Base-by-base conservation (phyloP, 2,888 invertebrate genomes). In the Agrilus mali region DNA sequence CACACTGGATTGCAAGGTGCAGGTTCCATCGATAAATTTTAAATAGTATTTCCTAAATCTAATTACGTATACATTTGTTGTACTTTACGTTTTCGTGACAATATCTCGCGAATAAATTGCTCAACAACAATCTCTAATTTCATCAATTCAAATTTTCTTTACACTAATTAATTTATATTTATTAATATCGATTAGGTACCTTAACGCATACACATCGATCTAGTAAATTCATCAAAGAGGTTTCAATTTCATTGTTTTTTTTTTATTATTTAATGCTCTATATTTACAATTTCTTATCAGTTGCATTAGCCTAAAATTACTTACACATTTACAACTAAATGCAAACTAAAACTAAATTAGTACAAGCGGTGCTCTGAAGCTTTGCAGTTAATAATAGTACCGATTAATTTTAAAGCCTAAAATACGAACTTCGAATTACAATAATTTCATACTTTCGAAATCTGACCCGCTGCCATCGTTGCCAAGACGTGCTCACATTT, bases 1-100 rank as follows among this genome's bases (percentile, higher is more conserved):
- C 63, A 62, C 62, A 64, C 63, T 61, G 63, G 60, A 50, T 55
- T 58, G 62, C 63, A 63, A 64, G 63, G 63, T 63, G 60, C 60
- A 57, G 56, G 60, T 63, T 63, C 63, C 63, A 63, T 54, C 54
- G 53, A 33, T 37, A 40, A 33, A 4, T 36, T 37, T 37, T 41
- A 45, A 38, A 40, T 39, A 45, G 38, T 45, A 38, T 33, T 38
- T 42, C 22, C 20, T 34, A 42, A 44, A 44, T 39, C 43, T 43
- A 41, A 40, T 45, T 43, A 48, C 48, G 46, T 46, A 48, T 65
- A 65, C 65, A 60, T 60, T 56, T 60, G 59, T 65, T 65, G 65
- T 65, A 65, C 67, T 67, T 60, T 65, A 60, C 64, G 50, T 47
- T 48, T 27, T 27, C 27, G 27, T 27, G 27, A 27, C 27, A 27